These are phyloP conservation scores for Hemicrepidius hirtus DNA, from an alignment of 2,888 invertebrate genomes.

Conservation along the genomic window DNA sequence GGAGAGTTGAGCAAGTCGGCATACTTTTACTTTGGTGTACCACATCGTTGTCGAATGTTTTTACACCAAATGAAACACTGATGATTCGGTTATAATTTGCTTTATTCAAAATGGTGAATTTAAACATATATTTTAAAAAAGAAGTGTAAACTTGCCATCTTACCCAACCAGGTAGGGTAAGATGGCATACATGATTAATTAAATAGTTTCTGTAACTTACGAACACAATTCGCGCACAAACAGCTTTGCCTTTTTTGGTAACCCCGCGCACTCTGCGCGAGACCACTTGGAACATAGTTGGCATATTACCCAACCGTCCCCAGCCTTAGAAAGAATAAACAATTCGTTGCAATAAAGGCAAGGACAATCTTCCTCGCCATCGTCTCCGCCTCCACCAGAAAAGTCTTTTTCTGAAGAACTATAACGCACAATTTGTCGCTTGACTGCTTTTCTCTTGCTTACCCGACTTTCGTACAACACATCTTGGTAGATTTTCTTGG, in stretches of 20 bases:
- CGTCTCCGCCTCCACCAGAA: background rate
- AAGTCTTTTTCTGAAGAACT: background rate
- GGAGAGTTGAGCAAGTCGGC: no score
- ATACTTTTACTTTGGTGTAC: no score
- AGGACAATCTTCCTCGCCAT: conserved; percentile 43
- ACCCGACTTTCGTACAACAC: background rate
- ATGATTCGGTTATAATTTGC: no score
- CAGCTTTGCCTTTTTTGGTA: conserved; percentile 38
- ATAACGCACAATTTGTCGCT: background rate
- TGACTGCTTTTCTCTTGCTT: background rate
- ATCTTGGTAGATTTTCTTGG: conserved; percentile 2
- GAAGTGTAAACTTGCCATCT: no score
- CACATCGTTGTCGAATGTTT: no score
- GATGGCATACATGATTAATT: background rate
- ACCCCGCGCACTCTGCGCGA: conserved; percentile 48
- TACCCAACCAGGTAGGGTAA: background rate
- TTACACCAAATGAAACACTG: no score
- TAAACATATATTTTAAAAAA: no score
- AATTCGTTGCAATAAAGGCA: conserved; percentile 36
- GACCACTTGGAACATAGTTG: conserved; percentile 41
- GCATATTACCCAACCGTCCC: conserved; percentile 50
- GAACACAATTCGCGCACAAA: conserved; percentile 14
- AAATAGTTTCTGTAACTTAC: background rate
- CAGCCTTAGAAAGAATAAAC: conserved; percentile 46
- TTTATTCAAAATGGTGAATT: no score